Base-by-base conservation (phyloP, 2,797 vertebrate genomes). In the Clarias fuscus region DNA sequence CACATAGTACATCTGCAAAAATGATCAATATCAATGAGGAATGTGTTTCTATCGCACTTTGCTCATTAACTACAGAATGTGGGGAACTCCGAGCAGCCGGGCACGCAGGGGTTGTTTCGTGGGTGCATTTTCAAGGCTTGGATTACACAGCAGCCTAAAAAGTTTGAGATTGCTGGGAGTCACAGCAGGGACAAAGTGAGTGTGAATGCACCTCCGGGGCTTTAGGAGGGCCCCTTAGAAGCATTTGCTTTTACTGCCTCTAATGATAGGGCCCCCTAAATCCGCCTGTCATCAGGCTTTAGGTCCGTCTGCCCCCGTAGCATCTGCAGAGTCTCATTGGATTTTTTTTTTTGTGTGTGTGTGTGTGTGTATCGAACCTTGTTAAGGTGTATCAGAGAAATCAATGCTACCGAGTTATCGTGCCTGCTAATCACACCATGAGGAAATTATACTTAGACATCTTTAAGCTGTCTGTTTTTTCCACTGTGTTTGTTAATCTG, bases 221-320 rank as follows among this genome's bases (percentile, higher is more conserved):
- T 89, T 88, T n/a, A 40, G 75, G 80, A 58, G 7, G 86, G 91
- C 87, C 89, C 88, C 86, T 62, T 24, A 88, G 90, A 86, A 90
- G 84, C 86, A 89, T 92, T 90, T 87, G 87, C 88, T 91, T 88
- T 87, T 88, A 91, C 79, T 91, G 86, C 86, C 84, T 40, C 33
- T 67, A 76, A 88, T 85, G n/a, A 68, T 56, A 82, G 61, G 61
- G 70, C 62, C 81, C 84, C 79, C 72, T 77, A 76, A 78, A 89
- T 71, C 61, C 37, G 30, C 85, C 86, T 89, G 89, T 90, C 86
- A 90, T 83, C 86, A 76, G 75, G 73, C 27, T 80, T 88, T 27
- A 76, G 0, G 2, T 53, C 56, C 18, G 24, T 30, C 62, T 64
- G 7, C 71, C 77, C 82, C 64, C 24, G 48, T 48, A 87, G 84